Base-by-base conservation (phyloP, 2,797 vertebrate species). In the Ispidina picta region DNA sequence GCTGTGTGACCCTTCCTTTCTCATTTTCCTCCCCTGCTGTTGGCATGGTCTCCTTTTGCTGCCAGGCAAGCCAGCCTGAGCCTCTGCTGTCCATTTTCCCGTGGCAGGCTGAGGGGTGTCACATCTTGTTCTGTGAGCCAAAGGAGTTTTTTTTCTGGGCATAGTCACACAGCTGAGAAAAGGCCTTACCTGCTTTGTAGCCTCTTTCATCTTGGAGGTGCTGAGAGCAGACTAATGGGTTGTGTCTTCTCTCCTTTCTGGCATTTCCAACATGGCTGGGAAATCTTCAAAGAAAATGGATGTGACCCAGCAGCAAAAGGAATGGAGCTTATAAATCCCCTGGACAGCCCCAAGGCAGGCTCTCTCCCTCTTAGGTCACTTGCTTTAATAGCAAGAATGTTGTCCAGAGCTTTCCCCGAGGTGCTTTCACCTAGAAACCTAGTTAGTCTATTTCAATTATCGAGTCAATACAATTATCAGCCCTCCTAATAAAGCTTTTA, bases 341-440 rank as follows among this genome's bases (percentile, higher is more conserved):
- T 0, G 21, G 73, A 49, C n/a, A 44, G 66, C 75, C 85, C 63
- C 2, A 0, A 74, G 62, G 54, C 46, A 20, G 10, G 3, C 49
- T 26, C 2, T 0, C 9, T 52, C 4, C 54, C 33, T 72, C 17
- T 51, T 3, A 28, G 41, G 66, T 72, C 1, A 1, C 51, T 59
- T 31, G 29, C 59, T 49, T 72, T 82, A 71, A 54, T 7, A 70
- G 83, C 83, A 75, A 55, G 33, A 63, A 63, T 4, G 1, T 10
- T 68, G 58, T 90, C 37, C 65, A 25, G 85, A 65, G 69, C 72
- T 79, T 52, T 77, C 91, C 94, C 90, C 0, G 5, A 63, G 69
- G 92, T 68, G 76, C 83, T 91, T 91, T 92, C 63, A 75, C 82
- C 89, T 81, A 69, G 85, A 96, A 95, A 93, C 89, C 62, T 63